Evolutionary conservation across 2,797 vertebrate genomes (phyloP).

Genomic region (Tamandua tetradactyla): DNA sequence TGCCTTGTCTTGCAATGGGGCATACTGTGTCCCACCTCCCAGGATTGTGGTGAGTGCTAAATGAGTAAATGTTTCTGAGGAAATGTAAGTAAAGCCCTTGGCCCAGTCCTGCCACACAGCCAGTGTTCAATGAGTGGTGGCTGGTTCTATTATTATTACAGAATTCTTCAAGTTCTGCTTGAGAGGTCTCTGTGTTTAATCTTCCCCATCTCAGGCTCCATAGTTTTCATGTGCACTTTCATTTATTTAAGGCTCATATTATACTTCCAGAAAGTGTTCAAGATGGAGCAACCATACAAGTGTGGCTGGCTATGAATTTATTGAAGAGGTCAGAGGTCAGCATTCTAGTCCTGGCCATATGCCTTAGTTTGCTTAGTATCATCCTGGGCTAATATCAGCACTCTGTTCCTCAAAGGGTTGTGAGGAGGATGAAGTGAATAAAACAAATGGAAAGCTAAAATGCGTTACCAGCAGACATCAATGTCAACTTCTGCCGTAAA

Average conservation of each 20-base stretch:
- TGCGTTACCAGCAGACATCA: not conserved
- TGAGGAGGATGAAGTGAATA: not conserved
- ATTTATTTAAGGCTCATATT: not conserved
- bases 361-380: constrained; percentile 40
- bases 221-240: not conserved
- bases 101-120: not conserved
- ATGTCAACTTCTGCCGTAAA: constrained; percentile 29
- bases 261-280: not conserved
- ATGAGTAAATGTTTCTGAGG: not conserved
- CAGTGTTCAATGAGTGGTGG: not conserved
- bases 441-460: not conserved
- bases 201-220: not conserved
- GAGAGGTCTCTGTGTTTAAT: not conserved
- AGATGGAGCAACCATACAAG: not conserved
- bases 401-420: constrained; percentile 6
- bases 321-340: not conserved
- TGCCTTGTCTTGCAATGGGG: not conserved
- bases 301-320: not conserved
- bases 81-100: not conserved
- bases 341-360: not conserved
- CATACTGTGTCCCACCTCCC: not conserved
- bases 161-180: not conserved
- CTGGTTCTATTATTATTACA: not conserved
- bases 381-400: not conserved
- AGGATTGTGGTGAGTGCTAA: not conserved